phyloP scores from a whole-genome alignment of 1,140 invertebrate species.

The Parasteatoda tepidariorum region DNA sequence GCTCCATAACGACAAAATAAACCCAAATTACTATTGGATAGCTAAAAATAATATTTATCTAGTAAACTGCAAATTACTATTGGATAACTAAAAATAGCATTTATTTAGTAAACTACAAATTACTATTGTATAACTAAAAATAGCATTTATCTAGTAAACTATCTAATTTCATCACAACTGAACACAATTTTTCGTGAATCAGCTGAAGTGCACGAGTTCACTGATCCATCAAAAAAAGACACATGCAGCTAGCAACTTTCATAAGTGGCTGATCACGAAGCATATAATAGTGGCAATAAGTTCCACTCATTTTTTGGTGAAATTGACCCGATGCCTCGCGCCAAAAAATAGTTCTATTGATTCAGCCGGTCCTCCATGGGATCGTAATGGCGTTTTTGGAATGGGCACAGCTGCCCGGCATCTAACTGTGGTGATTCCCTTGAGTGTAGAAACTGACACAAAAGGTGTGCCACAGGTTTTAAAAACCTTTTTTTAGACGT shows the following conservation, averaged over 20 bases:
- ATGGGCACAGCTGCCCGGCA: background rate
- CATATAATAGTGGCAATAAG: background rate
- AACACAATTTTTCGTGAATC: no score
- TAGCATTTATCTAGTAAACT: no score
- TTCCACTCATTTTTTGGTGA: background rate
- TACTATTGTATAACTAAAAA: no score
- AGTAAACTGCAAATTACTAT: no score
- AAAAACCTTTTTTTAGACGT: background rate
- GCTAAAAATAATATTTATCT: no score
- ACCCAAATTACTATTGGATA: no score
- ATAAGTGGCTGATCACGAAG: conserved; percentile 34
- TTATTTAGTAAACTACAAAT: no score
- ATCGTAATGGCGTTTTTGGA: background rate
- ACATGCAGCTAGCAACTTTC: no score
- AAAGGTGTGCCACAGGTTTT: conserved; percentile 24
- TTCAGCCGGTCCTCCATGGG: conserved; percentile 15
- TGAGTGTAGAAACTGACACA: conserved; percentile 37
- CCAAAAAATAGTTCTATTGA: background rate
- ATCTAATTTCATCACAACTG: no score
- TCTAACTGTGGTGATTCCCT: background rate
- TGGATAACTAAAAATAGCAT: no score
- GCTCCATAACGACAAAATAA: no score
- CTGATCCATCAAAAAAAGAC: background rate
- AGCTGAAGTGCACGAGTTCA: conserved; percentile 7
- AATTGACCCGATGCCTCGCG: background rate